Base-by-base conservation (phyloP, 2,797 vertebrate genomes). In the Brachymystax lenok region DNA sequence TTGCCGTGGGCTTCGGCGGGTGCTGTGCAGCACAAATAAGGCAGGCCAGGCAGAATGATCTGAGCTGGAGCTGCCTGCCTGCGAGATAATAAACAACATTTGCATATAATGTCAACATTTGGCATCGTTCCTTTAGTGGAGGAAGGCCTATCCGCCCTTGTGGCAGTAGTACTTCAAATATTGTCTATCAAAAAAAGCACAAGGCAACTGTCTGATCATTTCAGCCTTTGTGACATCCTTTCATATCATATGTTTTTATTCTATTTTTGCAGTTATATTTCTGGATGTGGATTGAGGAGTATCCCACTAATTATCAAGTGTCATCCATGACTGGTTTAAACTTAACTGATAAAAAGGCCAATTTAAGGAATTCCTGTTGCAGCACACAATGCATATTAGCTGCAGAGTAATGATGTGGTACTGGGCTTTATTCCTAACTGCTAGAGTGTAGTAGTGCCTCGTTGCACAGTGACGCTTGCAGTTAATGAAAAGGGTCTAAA, bases 11-110 rank as follows among this genome's bases (percentile, higher is more conserved):
- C 94, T 92, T 91, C 90, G 92, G 93, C 91, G 79, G 92, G 89
- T 92, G 93, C 94, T 91, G 84, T 87, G 78, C 84, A 84, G 80
- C 86, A 86, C 81, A 77, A 91, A 90, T 88, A 84, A 87, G 87
- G 88, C 92, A 86, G 88, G 5, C 56, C 24, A 10, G n/a, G 4
- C 56, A 63, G 59, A 5, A 24, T 24, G 89, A 92, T 93, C 92
- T 90, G 90, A 91, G 87, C 66, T 63, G 59, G 59, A 63, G 27
- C 71, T 28, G 51, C 69, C 89, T 84, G 90, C 90, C 91, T 91
- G 89, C 82, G 19, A 93, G 91, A 93, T 92, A 93, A 94, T 93
- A 93, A 92, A 94, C 91, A 92, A 78, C 73, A 94, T 95, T 94
- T 93, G 93, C 93, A 94, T 94, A 94, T 89, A 93, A 93, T 94